Base-by-base conservation (phyloP, 2,113 vertebrate genomes). In the Pithys albifrons region DNA sequence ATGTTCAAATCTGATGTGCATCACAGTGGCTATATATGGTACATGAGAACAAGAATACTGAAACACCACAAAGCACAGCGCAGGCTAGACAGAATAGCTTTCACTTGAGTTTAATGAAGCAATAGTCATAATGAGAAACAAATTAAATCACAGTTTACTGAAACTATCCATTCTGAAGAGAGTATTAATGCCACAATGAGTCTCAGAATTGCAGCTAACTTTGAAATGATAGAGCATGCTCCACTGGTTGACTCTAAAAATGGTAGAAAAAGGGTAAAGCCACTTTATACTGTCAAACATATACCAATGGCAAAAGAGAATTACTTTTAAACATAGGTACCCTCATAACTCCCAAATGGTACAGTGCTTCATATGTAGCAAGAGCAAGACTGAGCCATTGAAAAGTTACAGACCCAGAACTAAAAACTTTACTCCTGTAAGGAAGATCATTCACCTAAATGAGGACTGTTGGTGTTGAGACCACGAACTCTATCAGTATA, bases 81-180 rank as follows among this genome's bases (percentile, higher is more conserved):
- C 54, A 93, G 89, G 37, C 52, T 69, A 88, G 62, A 74, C 75
- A 86, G 45, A 46, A 62, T 54, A 57, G 55, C 64, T 96, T 96
- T 93, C 55, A 91, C 51, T 90, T 95, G 61, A 86, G 79, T 97
- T 97, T 97, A 97, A 93, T 97, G 92, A 96, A 48, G 93, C 74
- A 96, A 18, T 90, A 87, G 95, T 93, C 51, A 79, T 93, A 89
- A 95, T 27, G 73, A 88, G 89, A 96, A 87, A 95, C 48, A 91
- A 83, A 94, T 72, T 70, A 85, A 93, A 94, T 77, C 71, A 96
- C 91, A 94, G 64, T 18, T 94, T 87, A 89, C 48, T 96, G 67
- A 92, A 88, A 88, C 86, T 62, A 58, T 97, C 85, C 51, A 94
- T 88, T 95, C 81, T 93, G 89, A 91, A 97, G 97, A 96, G 79